These are phyloP conservation scores for Tanypteryx hageni DNA, from an alignment of 2,888 invertebrate genomes.

Conservation along the genomic window DNA sequence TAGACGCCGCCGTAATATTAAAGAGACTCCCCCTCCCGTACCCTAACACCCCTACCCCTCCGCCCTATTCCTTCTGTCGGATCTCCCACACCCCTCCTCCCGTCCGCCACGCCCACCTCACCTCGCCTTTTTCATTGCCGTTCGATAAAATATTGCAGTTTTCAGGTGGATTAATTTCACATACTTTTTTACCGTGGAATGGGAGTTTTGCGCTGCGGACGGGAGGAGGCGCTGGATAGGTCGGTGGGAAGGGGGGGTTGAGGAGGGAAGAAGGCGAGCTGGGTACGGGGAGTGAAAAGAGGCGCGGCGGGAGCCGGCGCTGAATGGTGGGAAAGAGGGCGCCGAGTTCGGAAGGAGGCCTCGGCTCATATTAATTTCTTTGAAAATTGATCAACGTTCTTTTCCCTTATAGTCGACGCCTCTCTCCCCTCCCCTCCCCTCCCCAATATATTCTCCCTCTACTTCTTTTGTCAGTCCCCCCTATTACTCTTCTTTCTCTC, in stretches of 20 bases:
- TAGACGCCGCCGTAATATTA: conserved; percentile 62
- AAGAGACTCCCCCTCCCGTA: neutral
- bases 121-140: conserved; percentile 45
- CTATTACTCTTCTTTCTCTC: neutral
- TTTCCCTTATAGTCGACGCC: conserved; percentile 27
- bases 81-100: neutral
- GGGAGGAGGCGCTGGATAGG: neutral
- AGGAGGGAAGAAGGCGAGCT: too few relatives aligned
- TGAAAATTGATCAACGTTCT: conserved; percentile 63
- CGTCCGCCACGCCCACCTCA: neutral
- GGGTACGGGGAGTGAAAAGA: neutral
- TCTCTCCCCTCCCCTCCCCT: neutral
- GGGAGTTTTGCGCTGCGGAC: neutral
- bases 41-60: neutral
- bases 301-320: neutral
- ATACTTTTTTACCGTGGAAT: conserved; percentile 39
- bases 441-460: neutral
- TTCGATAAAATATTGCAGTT: conserved; percentile 64
- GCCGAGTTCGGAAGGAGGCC: conserved; percentile 47
- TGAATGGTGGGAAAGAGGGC: neutral
- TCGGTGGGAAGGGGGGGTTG: neutral
- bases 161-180: conserved; percentile 63
- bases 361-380: conserved; percentile 61
- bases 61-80: neutral
- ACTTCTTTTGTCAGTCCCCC: neutral